A percentile compares a stretch with the other conserved stretches of the same genome.
Evolutionary conservation across 2,113 vertebrate genomes (phyloP).

Genomic region (Leiothrix lutea): DNA sequence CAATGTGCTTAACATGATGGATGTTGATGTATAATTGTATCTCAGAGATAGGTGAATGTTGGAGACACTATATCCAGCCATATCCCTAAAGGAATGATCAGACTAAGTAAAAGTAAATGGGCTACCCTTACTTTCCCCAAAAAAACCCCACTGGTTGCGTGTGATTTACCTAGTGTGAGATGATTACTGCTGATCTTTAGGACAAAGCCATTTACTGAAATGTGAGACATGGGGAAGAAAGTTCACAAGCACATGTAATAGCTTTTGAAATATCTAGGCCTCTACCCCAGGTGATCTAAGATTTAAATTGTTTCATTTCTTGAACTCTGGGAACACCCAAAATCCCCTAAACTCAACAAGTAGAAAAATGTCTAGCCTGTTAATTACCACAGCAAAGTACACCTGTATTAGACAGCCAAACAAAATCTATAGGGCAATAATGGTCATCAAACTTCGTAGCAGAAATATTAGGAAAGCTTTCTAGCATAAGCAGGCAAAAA

Average conservation of each 20-base stretch:
- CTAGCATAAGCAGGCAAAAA: neutral
- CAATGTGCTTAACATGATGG: neutral
- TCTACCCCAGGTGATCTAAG: neutral
- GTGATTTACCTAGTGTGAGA: neutral
- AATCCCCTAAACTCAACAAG: neutral
- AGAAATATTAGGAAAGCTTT: neutral
- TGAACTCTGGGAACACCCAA: neutral
- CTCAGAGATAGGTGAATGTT: neutral
- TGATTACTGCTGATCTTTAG: neutral
- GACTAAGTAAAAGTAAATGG: neutral
- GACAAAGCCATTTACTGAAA: neutral
- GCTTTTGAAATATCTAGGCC: neutral
- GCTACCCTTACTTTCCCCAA: neutral
- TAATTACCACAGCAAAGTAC: neutral
- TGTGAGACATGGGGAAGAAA: neutral
- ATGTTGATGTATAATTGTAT: neutral
- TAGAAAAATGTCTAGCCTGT: neutral
- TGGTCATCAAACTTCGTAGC: neutral
- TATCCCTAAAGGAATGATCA: neutral
- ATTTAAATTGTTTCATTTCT: neutral
- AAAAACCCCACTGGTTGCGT: rapidly evolving
- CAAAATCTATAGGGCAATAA: neutral
- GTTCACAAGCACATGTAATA: neutral
- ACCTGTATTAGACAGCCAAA: neutral
- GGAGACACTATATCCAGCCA: neutral